These are phyloP conservation scores for Masnerella sp. DNA, from an alignment of 2,888 invertebrate species.

Conservation along the genomic window DNA sequence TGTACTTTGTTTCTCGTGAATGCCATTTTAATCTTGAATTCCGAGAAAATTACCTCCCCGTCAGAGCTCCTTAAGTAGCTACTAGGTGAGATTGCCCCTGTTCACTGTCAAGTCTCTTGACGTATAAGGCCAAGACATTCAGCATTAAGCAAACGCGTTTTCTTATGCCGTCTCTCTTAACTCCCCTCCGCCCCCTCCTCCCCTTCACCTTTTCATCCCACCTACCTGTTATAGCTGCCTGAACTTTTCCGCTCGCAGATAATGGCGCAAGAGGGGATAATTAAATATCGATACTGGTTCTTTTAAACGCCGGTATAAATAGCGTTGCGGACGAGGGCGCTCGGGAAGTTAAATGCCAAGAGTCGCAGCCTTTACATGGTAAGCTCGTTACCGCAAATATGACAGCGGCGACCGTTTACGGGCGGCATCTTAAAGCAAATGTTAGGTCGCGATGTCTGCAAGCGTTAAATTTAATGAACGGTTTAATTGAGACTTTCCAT, in stretches of 20 bases:
- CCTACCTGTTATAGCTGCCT: constrained; percentile 38
- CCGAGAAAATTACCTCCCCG: constrained; percentile 76
- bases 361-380: constrained; percentile 39
- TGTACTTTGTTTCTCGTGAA: constrained; percentile 67
- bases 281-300: background rate
- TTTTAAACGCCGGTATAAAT: constrained; percentile 3
- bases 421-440: constrained; percentile 41
- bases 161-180: constrained; percentile 61
- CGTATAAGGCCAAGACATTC: constrained; percentile 70
- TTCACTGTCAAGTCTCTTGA: constrained; percentile 72
- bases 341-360: constrained; percentile 33
- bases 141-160: constrained; percentile 69
- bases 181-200: constrained; percentile 20
- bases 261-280: background rate
- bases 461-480: constrained; percentile 40
- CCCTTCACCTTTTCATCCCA: constrained; percentile 10
- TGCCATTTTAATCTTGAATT: constrained; percentile 78
- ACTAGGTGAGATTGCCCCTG: constrained; percentile 75
- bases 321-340: constrained; percentile 6
- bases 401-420: constrained; percentile 44
- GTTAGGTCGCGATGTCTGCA: constrained; percentile 37
- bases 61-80: constrained; percentile 75
- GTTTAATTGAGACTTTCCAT: constrained; percentile 38
- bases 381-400: constrained; percentile 54
- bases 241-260: constrained; percentile 5